phyloP scores from a whole-genome alignment of 2,113 vertebrate species.

The Phoxinus phoxinus region DNA sequence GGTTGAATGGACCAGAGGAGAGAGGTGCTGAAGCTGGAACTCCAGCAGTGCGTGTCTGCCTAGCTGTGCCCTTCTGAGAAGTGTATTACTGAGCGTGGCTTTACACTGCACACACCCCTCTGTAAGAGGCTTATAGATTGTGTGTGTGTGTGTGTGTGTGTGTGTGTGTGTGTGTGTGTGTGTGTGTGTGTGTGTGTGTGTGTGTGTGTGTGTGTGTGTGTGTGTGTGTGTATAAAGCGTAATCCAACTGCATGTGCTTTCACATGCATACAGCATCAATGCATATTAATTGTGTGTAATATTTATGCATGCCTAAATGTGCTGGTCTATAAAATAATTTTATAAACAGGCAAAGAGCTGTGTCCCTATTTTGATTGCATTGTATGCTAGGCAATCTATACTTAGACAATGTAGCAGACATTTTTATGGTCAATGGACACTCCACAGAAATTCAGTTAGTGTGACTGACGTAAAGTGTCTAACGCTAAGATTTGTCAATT shows the following conservation, averaged over 20 bases:
- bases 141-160: conserved; percentile 16
- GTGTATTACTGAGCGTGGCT: conserved; percentile 45
- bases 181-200: conserved; percentile 10
- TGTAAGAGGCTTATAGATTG: conserved; percentile 68
- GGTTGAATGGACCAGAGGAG: conserved; percentile 5
- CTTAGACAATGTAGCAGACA: neutral
- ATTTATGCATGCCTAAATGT: neutral
- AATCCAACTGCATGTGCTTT: conserved; percentile 28
- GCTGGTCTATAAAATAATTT: neutral
- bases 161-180: neutral
- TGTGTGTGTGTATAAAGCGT: conserved; percentile 37
- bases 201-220: neutral
- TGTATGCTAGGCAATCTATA: neutral
- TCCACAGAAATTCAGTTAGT: neutral
- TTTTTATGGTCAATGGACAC: neutral
- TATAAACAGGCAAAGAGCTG: neutral
- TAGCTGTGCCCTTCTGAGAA: conserved; percentile 35
- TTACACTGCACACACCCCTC: conserved; percentile 44
- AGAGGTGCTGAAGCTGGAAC: conserved; percentile 40
- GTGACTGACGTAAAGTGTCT: conserved; percentile 3
- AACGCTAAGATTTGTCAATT: neutral
- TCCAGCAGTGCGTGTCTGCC: conserved; percentile 50
- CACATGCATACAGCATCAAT: neutral
- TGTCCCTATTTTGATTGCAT: neutral
- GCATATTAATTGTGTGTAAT: neutral